Percentiles rank a stretch among this genome's conserved stretches.
These are phyloP conservation scores for Rhyzopertha dominica DNA, from an alignment of 1,140 invertebrate genomes.

Conservation along the genomic window DNA sequence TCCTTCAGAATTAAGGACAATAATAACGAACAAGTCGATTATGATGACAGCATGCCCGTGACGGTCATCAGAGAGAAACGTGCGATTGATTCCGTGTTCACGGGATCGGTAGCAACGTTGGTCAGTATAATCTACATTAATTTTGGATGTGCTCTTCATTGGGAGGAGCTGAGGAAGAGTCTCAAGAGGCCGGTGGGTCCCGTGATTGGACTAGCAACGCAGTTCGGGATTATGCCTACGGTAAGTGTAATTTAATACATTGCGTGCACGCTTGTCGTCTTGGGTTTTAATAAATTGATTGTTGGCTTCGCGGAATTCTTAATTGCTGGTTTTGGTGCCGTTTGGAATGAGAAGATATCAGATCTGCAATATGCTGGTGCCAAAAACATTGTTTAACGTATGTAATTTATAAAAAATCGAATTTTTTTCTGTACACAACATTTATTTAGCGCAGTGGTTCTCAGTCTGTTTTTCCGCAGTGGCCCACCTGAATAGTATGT, in stretches of 20 bases:
- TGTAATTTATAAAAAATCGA: no score
- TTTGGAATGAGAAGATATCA: no score
- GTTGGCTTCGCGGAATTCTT: no score
- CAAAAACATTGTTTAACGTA: no score
- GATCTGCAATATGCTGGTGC: no score
- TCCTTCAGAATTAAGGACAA: conserved; percentile 7
- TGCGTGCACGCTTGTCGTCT: neutral
- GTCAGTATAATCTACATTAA: conserved; percentile 80
- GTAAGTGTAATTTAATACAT: conserved; percentile 59
- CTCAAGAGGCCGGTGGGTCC: conserved; percentile 77
- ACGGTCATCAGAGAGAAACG: conserved; percentile 59
- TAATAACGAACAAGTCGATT: conserved; percentile 1
- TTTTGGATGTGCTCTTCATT: conserved; percentile 87
- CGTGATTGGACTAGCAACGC: conserved; percentile 72
- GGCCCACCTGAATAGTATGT: no score
- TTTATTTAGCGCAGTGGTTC: no score
- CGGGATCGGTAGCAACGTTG: conserved; percentile 68
- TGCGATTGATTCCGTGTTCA: conserved; percentile 71
- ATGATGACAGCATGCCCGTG: conserved; percentile 41
- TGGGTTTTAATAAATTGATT: neutral
- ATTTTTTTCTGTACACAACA: no score
- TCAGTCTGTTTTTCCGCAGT: no score
- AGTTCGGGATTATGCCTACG: conserved; percentile 87
- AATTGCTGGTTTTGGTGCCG: no score
- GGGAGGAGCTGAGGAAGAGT: conserved; percentile 63